phyloP scores from a whole-genome alignment of 2,113 vertebrate species.

The Typhlomys cinereus region DNA sequence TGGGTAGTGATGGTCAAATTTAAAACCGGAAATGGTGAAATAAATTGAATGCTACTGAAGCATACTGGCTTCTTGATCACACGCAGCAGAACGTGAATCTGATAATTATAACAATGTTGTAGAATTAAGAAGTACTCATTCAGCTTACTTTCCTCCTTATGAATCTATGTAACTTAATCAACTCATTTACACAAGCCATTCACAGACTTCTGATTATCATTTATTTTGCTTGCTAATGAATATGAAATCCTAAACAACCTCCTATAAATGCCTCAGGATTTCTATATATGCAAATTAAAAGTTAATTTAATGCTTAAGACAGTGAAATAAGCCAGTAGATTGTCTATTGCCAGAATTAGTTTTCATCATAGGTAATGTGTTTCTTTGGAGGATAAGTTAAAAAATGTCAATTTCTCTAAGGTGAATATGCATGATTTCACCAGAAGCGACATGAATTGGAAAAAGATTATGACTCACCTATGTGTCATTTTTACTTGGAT shows the following conservation, averaged over 20 bases:
- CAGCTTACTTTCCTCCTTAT: neutral
- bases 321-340: slow-evolving; percentile 44
- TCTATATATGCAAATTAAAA: slow-evolving; percentile 57
- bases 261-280: slow-evolving; percentile 18
- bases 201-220: slow-evolving; percentile 3
- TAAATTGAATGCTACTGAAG: slow-evolving; percentile 12
- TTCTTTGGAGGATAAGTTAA: slow-evolving; percentile 36
- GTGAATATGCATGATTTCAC: slow-evolving; percentile 56
- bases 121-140: slow-evolving; percentile 16
- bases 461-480: slow-evolving; percentile 34
- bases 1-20: neutral
- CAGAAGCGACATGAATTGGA: slow-evolving; percentile 7
- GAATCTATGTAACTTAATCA: slow-evolving; percentile 33
- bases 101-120: neutral
- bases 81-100: neutral
- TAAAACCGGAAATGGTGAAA: slow-evolving; percentile 38
- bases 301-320: slow-evolving; percentile 46
- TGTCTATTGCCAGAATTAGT: slow-evolving; percentile 49
- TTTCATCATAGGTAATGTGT: neutral
- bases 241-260: slow-evolving; percentile 5
- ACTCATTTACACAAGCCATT: neutral
- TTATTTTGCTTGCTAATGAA: slow-evolving; percentile 46
- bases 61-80: neutral
- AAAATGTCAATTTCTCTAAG: slow-evolving; percentile 51
- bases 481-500: slow-evolving; percentile 26